Conservation (phyloP, 2,888 invertebrate species). For the Sialis fuliginosa region DNA sequence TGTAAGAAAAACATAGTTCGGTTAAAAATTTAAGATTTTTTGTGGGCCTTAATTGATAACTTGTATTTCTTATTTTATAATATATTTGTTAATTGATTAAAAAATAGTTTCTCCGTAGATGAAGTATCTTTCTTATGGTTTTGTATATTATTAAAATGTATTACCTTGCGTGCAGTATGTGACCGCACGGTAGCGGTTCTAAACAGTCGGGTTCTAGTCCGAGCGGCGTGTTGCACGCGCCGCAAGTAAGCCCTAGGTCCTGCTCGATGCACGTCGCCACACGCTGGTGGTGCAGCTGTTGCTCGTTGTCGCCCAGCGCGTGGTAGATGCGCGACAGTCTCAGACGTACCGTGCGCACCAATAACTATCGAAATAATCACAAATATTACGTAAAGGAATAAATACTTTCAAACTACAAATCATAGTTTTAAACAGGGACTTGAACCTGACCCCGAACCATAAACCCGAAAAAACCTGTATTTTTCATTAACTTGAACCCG, state of each 20-base stretch:
- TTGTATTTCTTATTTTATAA: too few species aligned
- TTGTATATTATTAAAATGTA: neutral
- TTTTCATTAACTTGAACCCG: too few species aligned
- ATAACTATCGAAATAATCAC: slow-evolving; percentile 32
- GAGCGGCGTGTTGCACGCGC: slow-evolving; percentile 63
- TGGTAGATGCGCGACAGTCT: slow-evolving; percentile 67
- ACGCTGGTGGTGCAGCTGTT: slow-evolving; percentile 55
- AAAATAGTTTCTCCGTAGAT: too few species aligned
- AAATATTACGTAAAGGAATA: neutral
- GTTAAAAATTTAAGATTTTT: too few species aligned
- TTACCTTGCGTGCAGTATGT: slow-evolving; percentile 71
- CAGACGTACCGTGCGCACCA: slow-evolving; percentile 61
- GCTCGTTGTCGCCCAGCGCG: slow-evolving; percentile 64
- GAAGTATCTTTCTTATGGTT: too few species aligned
- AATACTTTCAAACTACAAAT: neutral
- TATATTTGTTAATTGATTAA: too few species aligned
- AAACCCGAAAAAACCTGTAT: neutral
- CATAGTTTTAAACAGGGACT: neutral
- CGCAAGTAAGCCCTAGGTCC: slow-evolving; percentile 64
- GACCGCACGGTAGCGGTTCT: slow-evolving; percentile 71
- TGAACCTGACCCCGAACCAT: neutral
- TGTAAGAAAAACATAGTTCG: too few species aligned
- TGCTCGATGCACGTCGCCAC: slow-evolving; percentile 44
- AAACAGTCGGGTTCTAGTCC: slow-evolving; percentile 53
- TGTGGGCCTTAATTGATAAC: too few species aligned